Percentiles rank a stretch among this genome's conserved stretches.
Evolutionary conservation across 2,113 vertebrate genomes (phyloP).

Genomic region (Passer domesticus): DNA sequence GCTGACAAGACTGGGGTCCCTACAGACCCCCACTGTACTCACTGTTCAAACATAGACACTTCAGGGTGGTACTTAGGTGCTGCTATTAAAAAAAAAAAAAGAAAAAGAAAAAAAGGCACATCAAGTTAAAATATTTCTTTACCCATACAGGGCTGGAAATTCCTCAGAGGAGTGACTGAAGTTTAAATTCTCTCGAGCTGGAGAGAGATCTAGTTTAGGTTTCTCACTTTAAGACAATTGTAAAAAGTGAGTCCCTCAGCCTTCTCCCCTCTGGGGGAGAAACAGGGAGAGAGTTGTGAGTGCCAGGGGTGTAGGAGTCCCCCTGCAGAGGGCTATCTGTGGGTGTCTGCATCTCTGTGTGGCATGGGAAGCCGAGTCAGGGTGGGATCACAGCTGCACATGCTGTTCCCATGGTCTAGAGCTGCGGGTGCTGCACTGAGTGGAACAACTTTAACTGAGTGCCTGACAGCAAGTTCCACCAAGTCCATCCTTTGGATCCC

Average conservation of each 20-base stretch:
- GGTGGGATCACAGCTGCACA: background rate
- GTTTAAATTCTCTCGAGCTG: background rate
- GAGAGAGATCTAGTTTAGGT: background rate
- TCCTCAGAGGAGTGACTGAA: background rate
- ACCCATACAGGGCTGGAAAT: background rate
- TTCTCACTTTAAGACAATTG: background rate
- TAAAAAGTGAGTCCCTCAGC: background rate
- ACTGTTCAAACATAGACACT: background rate
- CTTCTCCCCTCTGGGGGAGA: background rate
- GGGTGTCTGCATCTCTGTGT: background rate
- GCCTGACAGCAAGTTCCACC: background rate
- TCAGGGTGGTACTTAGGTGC: background rate
- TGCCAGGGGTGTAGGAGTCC: background rate
- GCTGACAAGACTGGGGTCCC: background rate
- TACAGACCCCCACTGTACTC: background rate
- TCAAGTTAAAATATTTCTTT: background rate
- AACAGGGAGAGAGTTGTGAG: background rate
- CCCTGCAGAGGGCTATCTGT: background rate
- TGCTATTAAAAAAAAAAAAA: background rate
- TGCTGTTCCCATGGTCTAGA: accelerated
- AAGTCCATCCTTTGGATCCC: background rate
- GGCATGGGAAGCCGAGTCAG: background rate
- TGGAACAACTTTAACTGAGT: accelerated
- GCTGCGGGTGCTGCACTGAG: background rate
- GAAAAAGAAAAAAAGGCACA: too few species aligned